These are phyloP conservation scores for Sinotaia quadrata DNA, from an alignment of 2,888 invertebrate species.

Conservation along the genomic window DNA sequence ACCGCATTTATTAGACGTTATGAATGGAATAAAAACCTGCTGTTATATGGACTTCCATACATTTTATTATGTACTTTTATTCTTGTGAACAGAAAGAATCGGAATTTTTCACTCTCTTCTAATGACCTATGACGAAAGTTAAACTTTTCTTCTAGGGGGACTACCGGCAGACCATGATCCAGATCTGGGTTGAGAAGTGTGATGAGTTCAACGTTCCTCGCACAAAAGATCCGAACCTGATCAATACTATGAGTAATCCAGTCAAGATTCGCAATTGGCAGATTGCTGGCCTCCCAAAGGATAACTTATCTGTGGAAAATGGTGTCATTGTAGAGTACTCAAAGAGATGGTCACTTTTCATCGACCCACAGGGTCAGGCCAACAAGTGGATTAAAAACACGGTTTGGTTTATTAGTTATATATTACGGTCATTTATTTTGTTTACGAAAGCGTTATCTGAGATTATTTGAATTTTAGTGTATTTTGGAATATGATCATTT, in stretches of 20 bases:
- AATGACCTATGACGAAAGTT: no score
- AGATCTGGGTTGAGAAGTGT: conserved; percentile 66
- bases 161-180: conserved; percentile 66
- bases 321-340: conserved; percentile 72
- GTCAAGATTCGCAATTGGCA: conserved; percentile 73
- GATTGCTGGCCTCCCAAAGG: conserved; percentile 72
- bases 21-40: no score
- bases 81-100: no score
- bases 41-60: no score
- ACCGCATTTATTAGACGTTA: no score
- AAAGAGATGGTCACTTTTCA: conserved; percentile 72
- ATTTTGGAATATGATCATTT: no score
- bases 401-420: no score
- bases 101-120: no score
- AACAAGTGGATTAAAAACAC: conserved; percentile 73
- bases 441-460: no score
- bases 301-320: conserved; percentile 72
- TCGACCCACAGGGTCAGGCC: conserved; percentile 73
- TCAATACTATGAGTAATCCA: conserved; percentile 70
- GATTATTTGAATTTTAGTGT: no score
- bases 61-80: no score
- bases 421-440: no score
- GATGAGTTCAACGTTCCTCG: conserved; percentile 67
- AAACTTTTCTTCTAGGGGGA: conserved; percentile 69
- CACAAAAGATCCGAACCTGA: conserved; percentile 67